Base-by-base conservation (phyloP, 2,888 invertebrate species). In the Myopa tessellatipennis region DNA sequence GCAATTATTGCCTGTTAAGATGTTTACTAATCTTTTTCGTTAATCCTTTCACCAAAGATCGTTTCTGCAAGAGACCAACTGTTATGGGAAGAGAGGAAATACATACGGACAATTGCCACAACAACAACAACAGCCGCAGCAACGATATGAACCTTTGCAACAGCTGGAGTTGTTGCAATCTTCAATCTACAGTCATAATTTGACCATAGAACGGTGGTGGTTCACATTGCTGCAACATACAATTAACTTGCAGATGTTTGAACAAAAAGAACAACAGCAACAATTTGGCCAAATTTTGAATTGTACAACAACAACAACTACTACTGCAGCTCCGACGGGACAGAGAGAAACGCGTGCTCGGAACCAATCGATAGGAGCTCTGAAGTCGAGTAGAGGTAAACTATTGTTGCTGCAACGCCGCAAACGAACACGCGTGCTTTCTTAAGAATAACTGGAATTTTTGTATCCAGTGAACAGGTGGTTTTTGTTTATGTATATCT, bases 191-290 rank as follows among this genome's bases (percentile, higher is more conserved):
- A 74, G 67, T 65, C 83, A 83, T 70, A 84, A 85, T 81, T 70
- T 87, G 73, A 85, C 85, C 72, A 82, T 88, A 55, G 87, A 86
- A n/a, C 86, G 87, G 76, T 88, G 87, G 87, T 88, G 88, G 88
- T 86, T 87, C 78, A 87, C 87, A 84, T 82, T 88, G 82, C 84
- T 88, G 84, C 88, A 88, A 78, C 88, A 87, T 80, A 88, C 86
- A 75, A 86, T 84, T 34, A 82, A 83, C 79, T 79, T 82, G 72
- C 81, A 81, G 73, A 79, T 79, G 45, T 78, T 63, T 78, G 80
- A 83, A 63, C 79, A 80, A 81, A 68, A 85, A 82, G 78, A 84
- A 81, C 75, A 82, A 40, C 77, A 79, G 72, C 82, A 79, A 38
- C 72, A 77, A 34, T 55, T 55, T 14, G 55, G 55, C 4, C n/a